These are phyloP conservation scores for Microtus ochrogaster DNA, from an alignment of 2,113 vertebrate species.

Conservation along the genomic window DNA sequence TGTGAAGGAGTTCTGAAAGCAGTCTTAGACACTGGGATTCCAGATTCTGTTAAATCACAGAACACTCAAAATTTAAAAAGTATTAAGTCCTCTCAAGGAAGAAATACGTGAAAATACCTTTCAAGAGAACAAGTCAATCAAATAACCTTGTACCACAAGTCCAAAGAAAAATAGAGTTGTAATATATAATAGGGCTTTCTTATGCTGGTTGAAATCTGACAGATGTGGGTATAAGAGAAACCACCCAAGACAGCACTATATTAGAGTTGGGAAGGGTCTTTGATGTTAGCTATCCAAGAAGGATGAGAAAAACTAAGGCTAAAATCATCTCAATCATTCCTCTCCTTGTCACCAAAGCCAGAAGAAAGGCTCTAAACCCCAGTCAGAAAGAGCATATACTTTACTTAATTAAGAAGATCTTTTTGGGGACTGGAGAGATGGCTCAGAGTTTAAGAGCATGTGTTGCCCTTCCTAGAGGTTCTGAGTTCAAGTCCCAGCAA, in stretches of 20 bases:
- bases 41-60: neutral
- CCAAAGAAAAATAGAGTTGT: neutral
- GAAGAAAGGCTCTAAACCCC: neutral
- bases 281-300: neutral
- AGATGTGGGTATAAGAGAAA: neutral
- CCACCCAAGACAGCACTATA: neutral
- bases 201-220: neutral
- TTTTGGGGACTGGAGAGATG: too few species aligned
- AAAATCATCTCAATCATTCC: neutral
- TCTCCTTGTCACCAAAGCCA: neutral
- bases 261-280: neutral
- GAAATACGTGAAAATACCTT: neutral
- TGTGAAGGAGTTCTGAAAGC: neutral
- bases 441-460: too few species aligned
- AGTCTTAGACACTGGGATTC: neutral
- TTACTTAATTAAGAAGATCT: neutral
- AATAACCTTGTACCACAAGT: neutral
- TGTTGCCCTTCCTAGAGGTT: too few species aligned
- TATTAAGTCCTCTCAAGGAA: conserved; percentile 21
- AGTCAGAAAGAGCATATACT: neutral
- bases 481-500: too few species aligned
- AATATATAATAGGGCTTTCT: neutral
- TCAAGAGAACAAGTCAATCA: conserved; percentile 14
- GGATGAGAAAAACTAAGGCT: neutral
- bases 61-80: neutral